Percentiles rank a stretch among this genome's conserved stretches.
Conservation (phyloP, 2,888 invertebrate genomes). For the Cryptus armator region DNA sequence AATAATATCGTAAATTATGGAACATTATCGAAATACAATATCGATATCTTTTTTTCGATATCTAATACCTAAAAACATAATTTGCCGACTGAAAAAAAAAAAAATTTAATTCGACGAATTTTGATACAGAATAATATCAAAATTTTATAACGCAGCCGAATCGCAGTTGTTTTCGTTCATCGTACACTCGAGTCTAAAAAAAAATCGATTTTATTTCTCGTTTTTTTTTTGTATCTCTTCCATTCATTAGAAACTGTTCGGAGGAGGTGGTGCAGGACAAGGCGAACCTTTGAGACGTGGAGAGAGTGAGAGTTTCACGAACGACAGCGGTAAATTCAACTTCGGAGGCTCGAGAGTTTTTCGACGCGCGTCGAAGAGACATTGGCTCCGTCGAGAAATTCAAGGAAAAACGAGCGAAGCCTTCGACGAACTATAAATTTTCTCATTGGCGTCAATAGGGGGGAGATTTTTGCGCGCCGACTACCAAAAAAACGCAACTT, state of each 20-base stretch:
- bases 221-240: slow-evolving; percentile 44
- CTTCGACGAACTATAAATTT: slow-evolving; percentile 28
- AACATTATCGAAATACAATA: no score
- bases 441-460: slow-evolving; percentile 23
- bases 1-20: no score
- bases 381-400: slow-evolving; percentile 28
- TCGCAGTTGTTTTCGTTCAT: slow-evolving; percentile 19
- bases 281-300: slow-evolving; percentile 75
- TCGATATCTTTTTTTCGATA: no score
- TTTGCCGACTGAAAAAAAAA: no score
- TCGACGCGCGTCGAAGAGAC: slow-evolving; percentile 30
- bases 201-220: slow-evolving; percentile 21
- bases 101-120: neutral
- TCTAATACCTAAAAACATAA: neutral
- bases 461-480: neutral
- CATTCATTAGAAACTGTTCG: slow-evolving; percentile 80
- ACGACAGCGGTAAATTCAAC: slow-evolving; percentile 51
- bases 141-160: slow-evolving; percentile 3
- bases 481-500: slow-evolving; percentile 21
- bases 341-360: slow-evolving; percentile 34
- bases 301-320: slow-evolving; percentile 5
- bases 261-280: slow-evolving; percentile 81
- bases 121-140: neutral
- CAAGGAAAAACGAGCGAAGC: slow-evolving; percentile 36
- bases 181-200: slow-evolving; percentile 1